These are phyloP conservation scores for Myotis myotis DNA, from an alignment of 2,797 vertebrate genomes.

Conservation along the genomic window DNA sequence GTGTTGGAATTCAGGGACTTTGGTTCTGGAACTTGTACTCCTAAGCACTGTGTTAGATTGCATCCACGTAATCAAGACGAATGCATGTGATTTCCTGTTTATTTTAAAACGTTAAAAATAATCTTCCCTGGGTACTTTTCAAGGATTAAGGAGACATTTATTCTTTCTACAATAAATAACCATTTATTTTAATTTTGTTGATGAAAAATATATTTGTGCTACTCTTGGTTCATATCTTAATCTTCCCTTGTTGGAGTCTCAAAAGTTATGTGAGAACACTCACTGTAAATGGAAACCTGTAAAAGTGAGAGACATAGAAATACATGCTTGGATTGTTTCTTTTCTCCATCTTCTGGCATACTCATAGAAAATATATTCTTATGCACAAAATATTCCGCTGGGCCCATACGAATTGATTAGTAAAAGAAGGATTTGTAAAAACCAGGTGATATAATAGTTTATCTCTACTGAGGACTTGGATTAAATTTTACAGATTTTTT, in stretches of 20 bases:
- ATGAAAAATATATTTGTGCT: neutral
- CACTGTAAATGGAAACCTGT: neutral
- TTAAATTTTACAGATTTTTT: neutral
- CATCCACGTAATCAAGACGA: neutral
- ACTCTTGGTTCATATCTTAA: neutral
- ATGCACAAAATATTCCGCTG: neutral
- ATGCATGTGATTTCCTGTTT: neutral
- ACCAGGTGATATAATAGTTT: neutral
- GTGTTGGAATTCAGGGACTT: neutral
- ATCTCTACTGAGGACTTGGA: neutral
- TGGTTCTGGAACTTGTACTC: neutral
- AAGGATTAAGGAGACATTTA: neutral
- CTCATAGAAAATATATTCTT: neutral
- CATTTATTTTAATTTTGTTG: neutral
- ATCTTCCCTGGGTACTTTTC: neutral
- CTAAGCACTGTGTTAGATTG: neutral
- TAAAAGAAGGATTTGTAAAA: conserved; percentile 15
- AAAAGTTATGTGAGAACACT: neutral
- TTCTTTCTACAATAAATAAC: neutral
- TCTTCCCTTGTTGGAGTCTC: neutral
- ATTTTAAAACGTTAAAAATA: conserved; percentile 6
- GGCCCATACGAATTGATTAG: neutral
- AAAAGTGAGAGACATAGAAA: neutral
- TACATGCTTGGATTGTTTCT: neutral
- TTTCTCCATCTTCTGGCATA: neutral